These are phyloP conservation scores for Strigamia crassipes DNA, from an alignment of 2,888 invertebrate genomes.

Conservation along the genomic window DNA sequence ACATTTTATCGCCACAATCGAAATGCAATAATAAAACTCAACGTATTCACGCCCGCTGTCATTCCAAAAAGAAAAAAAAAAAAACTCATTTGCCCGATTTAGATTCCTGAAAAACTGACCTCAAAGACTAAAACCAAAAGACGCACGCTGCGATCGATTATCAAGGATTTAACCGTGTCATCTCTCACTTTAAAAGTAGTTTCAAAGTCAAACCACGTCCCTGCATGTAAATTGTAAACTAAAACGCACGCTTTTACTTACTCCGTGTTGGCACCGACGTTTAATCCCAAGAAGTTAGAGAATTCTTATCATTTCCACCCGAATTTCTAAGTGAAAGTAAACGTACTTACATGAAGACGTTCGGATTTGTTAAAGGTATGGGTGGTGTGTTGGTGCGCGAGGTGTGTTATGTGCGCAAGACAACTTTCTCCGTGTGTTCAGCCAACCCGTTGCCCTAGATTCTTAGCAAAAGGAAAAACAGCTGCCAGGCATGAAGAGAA, in stretches of 20 bases:
- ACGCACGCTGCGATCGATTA: not conserved
- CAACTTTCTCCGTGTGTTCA: slow-evolving; percentile 40
- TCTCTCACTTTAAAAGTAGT: not conserved
- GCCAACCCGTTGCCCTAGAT: slow-evolving; percentile 38
- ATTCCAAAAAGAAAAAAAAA: not conserved
- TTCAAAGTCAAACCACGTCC: slow-evolving; percentile 5
- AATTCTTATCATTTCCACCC: not conserved
- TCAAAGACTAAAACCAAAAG: too few species aligned
- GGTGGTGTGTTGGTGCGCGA: not conserved
- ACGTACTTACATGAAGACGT: slow-evolving; percentile 29
- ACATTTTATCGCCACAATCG: not conserved
- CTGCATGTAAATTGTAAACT: too few species aligned
- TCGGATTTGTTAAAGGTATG: slow-evolving; percentile 15
- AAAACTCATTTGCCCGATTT: not conserved
- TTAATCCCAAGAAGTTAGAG: not conserved
- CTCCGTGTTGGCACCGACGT: not conserved
- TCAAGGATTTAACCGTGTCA: not conserved
- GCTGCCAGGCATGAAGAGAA: slow-evolving; percentile 7
- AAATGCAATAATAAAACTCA: not conserved
- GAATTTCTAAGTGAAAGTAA: slow-evolving; percentile 17
- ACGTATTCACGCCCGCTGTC: not conserved
- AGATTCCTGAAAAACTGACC: not conserved
- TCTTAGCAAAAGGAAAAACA: slow-evolving; percentile 36
- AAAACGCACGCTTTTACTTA: not conserved
- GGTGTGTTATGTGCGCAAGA: slow-evolving; percentile 20